phyloP scores from a whole-genome alignment of 2,113 vertebrate genomes.

The Menidia beryllina region DNA sequence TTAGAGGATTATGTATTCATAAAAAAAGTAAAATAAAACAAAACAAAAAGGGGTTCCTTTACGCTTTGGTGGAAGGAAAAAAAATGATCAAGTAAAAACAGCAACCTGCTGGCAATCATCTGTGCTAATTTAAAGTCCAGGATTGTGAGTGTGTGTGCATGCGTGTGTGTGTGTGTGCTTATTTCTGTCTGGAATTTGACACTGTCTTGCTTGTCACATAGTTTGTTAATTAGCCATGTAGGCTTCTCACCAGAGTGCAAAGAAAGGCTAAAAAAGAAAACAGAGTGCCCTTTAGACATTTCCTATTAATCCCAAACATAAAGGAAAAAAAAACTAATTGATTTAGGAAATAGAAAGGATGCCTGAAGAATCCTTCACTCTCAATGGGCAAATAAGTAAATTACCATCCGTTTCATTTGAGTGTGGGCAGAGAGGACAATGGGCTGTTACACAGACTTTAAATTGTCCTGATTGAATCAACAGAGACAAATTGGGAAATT shows the following conservation, averaged over 20 bases:
- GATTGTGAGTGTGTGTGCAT: constrained; percentile 18
- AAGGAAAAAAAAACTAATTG: constrained; percentile 77
- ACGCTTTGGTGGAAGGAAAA: constrained; percentile 8
- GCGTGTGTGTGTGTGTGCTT: constrained; percentile 25
- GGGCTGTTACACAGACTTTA: constrained; percentile 77
- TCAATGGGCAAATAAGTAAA: constrained; percentile 79
- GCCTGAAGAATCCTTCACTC: constrained; percentile 79
- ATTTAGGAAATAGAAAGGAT: constrained; percentile 85
- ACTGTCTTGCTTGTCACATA: constrained; percentile 43
- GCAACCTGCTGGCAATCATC: constrained; percentile 2
- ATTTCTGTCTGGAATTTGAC: constrained; percentile 43
- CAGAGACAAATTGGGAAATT: constrained; percentile 84
- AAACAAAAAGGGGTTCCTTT: background rate
- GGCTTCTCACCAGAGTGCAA: constrained; percentile 56
- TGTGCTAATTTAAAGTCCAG: constrained; percentile 16
- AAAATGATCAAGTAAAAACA: constrained; percentile 19
- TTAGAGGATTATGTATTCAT: background rate
- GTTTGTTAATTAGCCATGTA: constrained; percentile 32
- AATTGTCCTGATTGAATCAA: constrained; percentile 88
- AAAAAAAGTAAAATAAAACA: background rate
- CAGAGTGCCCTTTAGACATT: constrained; percentile 49
- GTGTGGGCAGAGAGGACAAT: constrained; percentile 82
- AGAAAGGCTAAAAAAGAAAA: constrained; percentile 2
- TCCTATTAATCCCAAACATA: constrained; percentile 78
- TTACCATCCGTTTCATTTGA: constrained; percentile 82